phyloP scores from a whole-genome alignment of 2,113 vertebrate genomes.

The Furnarius figulus region DNA sequence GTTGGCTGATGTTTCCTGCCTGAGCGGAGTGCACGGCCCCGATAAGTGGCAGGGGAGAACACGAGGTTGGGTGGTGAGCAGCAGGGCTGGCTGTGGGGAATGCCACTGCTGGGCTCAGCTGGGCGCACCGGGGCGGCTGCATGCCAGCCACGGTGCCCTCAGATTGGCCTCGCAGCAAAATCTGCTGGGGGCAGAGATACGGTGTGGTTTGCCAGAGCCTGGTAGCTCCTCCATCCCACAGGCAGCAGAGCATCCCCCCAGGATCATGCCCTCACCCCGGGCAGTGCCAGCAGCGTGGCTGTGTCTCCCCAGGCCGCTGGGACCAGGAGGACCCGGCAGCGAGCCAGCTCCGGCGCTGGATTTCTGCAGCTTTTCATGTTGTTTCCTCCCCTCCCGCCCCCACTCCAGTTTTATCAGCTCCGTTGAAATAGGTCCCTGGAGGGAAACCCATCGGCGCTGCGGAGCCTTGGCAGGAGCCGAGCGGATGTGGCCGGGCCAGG shows the following conservation, averaged over 20 bases:
- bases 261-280: background rate
- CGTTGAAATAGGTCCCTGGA: slow-evolving; percentile 18
- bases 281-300: accelerated
- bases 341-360: background rate
- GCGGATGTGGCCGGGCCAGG: slow-evolving; percentile 31
- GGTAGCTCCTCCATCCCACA: background rate
- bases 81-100: background rate
- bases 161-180: background rate
- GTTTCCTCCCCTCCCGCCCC: slow-evolving; percentile 19
- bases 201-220: background rate
- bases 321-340: background rate
- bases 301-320: background rate
- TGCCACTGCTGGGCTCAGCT: background rate
- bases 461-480: slow-evolving; percentile 44
- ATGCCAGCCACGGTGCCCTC: background rate
- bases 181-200: background rate
- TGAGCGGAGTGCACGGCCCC: background rate
- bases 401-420: slow-evolving; percentile 19
- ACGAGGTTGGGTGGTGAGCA: background rate
- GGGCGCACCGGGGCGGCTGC: background rate
- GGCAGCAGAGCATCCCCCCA: background rate
- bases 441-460: slow-evolving; percentile 23
- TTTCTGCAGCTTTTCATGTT: slow-evolving; percentile 12
- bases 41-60: slow-evolving; percentile 40
- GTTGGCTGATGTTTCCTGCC: slow-evolving; percentile 58